Base-by-base conservation (phyloP, 2,888 invertebrate species). In the Rapana venosa region DNA sequence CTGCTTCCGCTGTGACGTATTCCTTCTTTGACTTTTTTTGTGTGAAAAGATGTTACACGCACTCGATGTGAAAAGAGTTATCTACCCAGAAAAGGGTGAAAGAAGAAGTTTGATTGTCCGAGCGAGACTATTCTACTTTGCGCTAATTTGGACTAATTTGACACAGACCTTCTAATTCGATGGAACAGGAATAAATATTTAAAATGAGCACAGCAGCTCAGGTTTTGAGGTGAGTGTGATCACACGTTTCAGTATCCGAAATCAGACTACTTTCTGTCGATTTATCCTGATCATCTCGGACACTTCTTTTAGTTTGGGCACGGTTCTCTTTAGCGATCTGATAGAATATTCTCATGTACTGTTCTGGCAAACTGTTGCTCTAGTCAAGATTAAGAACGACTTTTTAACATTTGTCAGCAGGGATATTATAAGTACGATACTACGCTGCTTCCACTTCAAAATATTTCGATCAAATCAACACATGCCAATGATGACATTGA, bases 161-260 rank as follows among this genome's bases (percentile, higher is more conserved):
- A 30, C 58, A 56, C n/a, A 77, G 87, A 74, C 35, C 74, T 70
- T 56, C 61, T n/a, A 17, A n/a, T 87, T 26, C 26, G 61, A 32
- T 56, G 86, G 30, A 30, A n/a, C 61, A 61, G 86, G 32, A n/a
- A 88, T 88, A 79, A 79, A 56, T 77, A 58, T 79, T 77, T 47
- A 77, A 88, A 79, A 94, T 94, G 94, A 94, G 94, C 92, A 93
- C 94, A 92, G 93, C 93, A 91, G 92, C 93, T 92, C 94, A 93
- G 91, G 93, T 93, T 91, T 91, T 93, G 91, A 93, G 93, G 93
- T 93, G 92, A 90, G 88, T 74, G 1, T 47, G 47, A 47, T 47
- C 47, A 47, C 47, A 47, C 47, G 47, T 47, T 47, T 47, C 47
- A 5, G 47, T 47, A 8, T 47, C 47, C 47, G 47, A 8, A 47